Conservation (phyloP, 2,797 vertebrate genomes). For the Merluccius polli region DNA sequence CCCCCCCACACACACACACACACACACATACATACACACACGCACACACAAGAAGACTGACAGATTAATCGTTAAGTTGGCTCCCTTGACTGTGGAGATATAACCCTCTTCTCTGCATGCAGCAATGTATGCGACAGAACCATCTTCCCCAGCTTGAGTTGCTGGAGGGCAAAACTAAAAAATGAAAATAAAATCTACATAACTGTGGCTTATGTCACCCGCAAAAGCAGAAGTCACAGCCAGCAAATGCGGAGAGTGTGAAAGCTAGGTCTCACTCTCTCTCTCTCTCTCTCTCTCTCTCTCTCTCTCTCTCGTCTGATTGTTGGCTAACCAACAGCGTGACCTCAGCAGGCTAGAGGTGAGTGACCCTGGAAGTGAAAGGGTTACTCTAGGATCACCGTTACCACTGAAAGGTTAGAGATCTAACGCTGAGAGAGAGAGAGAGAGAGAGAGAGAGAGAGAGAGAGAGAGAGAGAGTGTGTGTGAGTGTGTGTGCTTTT, state of each 20-base stretch:
- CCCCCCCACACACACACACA: neutral
- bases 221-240: neutral
- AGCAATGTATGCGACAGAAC: neutral
- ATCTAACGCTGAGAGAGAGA: neutral
- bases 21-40: neutral
- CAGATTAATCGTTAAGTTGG: neutral
- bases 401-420: neutral
- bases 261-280: neutral
- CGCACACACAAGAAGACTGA: neutral
- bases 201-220: slow-evolving; percentile 1
- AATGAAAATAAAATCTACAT: neutral
- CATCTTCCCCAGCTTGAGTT: neutral
- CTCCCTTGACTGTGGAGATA: neutral
- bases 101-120: neutral
- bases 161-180: neutral
- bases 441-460: slow-evolving; percentile 19
- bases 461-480: slow-evolving; percentile 23
- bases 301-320: neutral
- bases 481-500: slow-evolving; percentile 10
- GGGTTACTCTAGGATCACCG: neutral
- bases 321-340: neutral
- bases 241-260: neutral
- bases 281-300: neutral
- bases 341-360: neutral
- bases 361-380: slow-evolving; percentile 6